Evolutionary conservation across 2,888 invertebrate genomes (phyloP), one percentile per base, ranked within the genome.

Genomic region (Furcula furcula): DNA sequence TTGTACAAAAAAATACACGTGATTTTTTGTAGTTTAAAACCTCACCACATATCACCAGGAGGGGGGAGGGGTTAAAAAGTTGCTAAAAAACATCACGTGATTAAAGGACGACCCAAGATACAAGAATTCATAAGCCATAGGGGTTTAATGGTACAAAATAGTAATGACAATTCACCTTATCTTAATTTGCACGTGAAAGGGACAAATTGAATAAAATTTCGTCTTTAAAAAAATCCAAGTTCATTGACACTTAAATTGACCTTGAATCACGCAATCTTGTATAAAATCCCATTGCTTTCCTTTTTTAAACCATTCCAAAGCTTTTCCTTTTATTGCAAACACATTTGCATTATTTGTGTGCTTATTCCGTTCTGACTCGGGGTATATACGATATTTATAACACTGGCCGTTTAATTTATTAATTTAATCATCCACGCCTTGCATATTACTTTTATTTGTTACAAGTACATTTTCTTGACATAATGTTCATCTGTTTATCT

Each of bases 261-360:
- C 79, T 75, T 77, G 69, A 36, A 33, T 55, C 44, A 42, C 40
- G 55, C 57, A 61, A 58, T 50, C 50, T 62, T 56, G 56, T 59
- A 57, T 58, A 64, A 57, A 49, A 40, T 39, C 40, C 34, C 38
- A 36, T 55, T 50, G 40, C 51, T 65, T 61, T 59, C 51, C 19
- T 37, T 51, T 55, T 58, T 51, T 55, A 33, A 35, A 36, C 32
- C 4, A 29, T 35, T 34, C 35, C 29, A 7, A 53, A 55, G 56
- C 60, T 61, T 68, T 61, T 66, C 50, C 55, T 66, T 66, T 65
- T 63, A 51, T 40, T 44, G 15, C 9, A 7, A 27, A 41, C 46
- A 31, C 33, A 34, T 41, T 42, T 42, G 36, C 28, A 43, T 44
- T 44, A 47, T 46, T 46, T 49, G 33, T 29, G 7, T 22, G 42